Evolutionary conservation across 2,888 invertebrate genomes (phyloP), one percentile per base, ranked within the genome.

Genomic region (Nezara viridula): DNA sequence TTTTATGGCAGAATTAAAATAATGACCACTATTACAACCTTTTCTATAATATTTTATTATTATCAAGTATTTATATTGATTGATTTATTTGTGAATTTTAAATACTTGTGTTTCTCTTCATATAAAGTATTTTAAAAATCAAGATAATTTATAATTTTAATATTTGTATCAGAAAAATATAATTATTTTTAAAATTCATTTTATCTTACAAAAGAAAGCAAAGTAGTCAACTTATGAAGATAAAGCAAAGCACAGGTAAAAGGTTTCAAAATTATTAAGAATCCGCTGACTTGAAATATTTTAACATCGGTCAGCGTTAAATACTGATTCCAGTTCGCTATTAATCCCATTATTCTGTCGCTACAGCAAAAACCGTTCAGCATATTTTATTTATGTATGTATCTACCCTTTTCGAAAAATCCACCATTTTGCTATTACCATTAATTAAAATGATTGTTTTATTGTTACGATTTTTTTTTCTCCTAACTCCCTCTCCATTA

Each of bases 271-370:
- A 37, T 73, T 37, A 21, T 73, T 73, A 37, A 73, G 6, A 37
- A 73, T 7, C 1, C 66, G 37, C 66, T 37, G 66, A 73, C 37
- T 6, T 4, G 66, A 32, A 37, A 37, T 37, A 60, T 60, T 73
- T 73, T 19, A 19, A 4, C 32, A 24, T 2, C 66, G 37, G 37
- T 73, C 16, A 37, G 66, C 37, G 32, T 32, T 73, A 73, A 73
- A 73, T 73, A 73, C 32, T 21, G 37, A 73, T 73, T 73, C 10
- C 19, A 73, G 16, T 32, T 32, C 66, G 1, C 14, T 73, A 73
- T 32, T 73, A 73, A 73, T 37, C 19, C 37, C 66, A 37, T 73
- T 73, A 73, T 73, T 73, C 66, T 73, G 32, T 73, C 66, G 37
- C 7, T 37, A 37, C 32, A 73, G 66, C 66, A 73, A 73, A 73